Percentiles rank a stretch among this genome's conserved stretches.
These are phyloP conservation scores for Erebia ligea DNA, from an alignment of 2,888 invertebrate species.

Conservation along the genomic window DNA sequence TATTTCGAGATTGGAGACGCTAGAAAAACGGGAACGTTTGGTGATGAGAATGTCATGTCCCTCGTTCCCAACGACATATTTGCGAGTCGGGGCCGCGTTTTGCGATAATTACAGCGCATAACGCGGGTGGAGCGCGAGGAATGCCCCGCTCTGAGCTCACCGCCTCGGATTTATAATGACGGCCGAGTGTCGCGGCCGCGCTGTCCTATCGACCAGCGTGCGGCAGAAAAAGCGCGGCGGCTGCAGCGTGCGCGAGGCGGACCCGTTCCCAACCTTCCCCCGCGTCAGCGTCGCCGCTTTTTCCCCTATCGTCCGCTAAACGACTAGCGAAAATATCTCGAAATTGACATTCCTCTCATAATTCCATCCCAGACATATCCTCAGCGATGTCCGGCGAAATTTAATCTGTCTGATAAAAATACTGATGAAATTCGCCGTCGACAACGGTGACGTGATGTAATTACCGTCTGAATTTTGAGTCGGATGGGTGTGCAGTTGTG, in stretches of 20 bases:
- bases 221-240: slow-evolving; percentile 65
- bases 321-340: slow-evolving; percentile 76
- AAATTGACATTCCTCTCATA: slow-evolving; percentile 81
- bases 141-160: slow-evolving; percentile 78
- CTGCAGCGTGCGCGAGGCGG: slow-evolving; percentile 63
- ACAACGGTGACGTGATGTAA: slow-evolving; percentile 67
- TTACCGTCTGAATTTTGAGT: slow-evolving; percentile 70
- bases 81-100: slow-evolving; percentile 79
- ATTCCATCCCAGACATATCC: slow-evolving; percentile 74
- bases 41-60: slow-evolving; percentile 84
- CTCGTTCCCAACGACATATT: slow-evolving; percentile 81
- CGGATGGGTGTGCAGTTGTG: slow-evolving; percentile 74
- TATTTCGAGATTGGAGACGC: slow-evolving; percentile 61
- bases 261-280: slow-evolving; percentile 65
- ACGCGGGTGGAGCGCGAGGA: slow-evolving; percentile 74
- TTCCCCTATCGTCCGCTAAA: slow-evolving; percentile 64
- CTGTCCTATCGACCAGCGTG: slow-evolving; percentile 63
- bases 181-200: slow-evolving; percentile 71
- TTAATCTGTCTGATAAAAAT: slow-evolving; percentile 69
- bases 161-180: slow-evolving; percentile 79
- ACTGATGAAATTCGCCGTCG: slow-evolving; percentile 64
- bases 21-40: slow-evolving; percentile 73
- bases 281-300: slow-evolving; percentile 58
- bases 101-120: slow-evolving; percentile 81
- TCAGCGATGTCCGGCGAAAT: slow-evolving; percentile 66